phyloP scores from a whole-genome alignment of 2,797 vertebrate species.

The Enteromius mattozi region DNA sequence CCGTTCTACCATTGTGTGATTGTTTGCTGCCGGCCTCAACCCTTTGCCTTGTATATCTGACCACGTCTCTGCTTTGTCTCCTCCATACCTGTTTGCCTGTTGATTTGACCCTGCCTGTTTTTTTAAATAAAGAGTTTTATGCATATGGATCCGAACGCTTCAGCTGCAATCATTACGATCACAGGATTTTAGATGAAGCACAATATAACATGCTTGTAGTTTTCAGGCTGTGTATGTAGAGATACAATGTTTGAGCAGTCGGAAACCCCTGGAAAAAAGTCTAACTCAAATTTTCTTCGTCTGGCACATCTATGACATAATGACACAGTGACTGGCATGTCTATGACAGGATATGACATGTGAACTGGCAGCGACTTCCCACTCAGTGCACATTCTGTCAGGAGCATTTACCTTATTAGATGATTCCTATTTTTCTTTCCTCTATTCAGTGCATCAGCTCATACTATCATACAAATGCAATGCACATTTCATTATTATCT shows the following conservation, averaged over 20 bases:
- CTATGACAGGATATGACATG: neutral
- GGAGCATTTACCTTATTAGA: neutral
- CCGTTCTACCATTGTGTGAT: too few species aligned
- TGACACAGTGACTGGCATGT: neutral
- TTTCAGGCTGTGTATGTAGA: neutral
- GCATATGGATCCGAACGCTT: too few species aligned
- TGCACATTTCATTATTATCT: neutral
- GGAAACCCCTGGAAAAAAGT: constrained; percentile 14
- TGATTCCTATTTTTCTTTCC: neutral
- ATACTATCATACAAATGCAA: neutral
- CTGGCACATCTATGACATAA: constrained; percentile 7
- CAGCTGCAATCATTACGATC: too few species aligned
- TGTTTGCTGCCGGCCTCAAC: too few species aligned
- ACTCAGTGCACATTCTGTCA: constrained; percentile 28
- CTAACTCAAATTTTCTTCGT: neutral
- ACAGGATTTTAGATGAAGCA: too few species aligned
- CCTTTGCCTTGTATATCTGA: too few species aligned
- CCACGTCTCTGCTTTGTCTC: too few species aligned
- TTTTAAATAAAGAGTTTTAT: too few species aligned
- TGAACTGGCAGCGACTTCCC: constrained; percentile 35
- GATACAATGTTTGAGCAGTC: neutral
- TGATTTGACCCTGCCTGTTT: too few species aligned
- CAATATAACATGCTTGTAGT: too few species aligned
- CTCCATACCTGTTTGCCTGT: too few species aligned
- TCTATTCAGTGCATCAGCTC: neutral